Evolutionary conservation across 2,113 vertebrate genomes (phyloP).

Genomic region (Scortum barcoo): DNA sequence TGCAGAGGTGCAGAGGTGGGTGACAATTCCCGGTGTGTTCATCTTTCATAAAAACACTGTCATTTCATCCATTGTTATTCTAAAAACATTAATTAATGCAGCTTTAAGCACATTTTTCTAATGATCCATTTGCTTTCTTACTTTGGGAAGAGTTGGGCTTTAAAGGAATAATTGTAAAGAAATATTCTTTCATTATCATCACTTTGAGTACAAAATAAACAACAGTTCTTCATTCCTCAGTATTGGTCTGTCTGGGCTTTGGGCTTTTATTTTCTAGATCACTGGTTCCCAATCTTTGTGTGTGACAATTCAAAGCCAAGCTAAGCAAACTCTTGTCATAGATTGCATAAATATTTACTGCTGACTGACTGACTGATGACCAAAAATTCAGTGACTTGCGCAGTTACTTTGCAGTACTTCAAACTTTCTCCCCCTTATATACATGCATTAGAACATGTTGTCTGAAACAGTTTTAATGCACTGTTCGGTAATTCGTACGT

Average conservation of each 20-base stretch:
- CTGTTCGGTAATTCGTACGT: too few species aligned
- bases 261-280: not conserved
- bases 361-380: too few species aligned
- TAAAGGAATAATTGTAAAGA: not conserved
- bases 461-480: too few species aligned
- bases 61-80: not conserved
- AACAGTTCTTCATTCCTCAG: not conserved
- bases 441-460: not conserved
- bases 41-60: too few species aligned
- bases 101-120: not conserved
- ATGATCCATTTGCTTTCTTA: not conserved
- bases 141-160: not conserved
- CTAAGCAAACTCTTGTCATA: not conserved
- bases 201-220: not conserved
- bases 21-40: too few species aligned
- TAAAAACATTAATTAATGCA: not conserved
- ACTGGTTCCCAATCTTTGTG: not conserved
- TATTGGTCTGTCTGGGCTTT: not conserved
- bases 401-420: too few species aligned
- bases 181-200: not conserved
- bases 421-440: not conserved
- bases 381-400: too few species aligned
- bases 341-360: not conserved
- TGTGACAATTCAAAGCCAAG: not conserved
- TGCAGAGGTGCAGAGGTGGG: too few species aligned